Base-by-base conservation (phyloP, 2,888 invertebrate genomes). In the Psylliodes chrysocephalus region DNA sequence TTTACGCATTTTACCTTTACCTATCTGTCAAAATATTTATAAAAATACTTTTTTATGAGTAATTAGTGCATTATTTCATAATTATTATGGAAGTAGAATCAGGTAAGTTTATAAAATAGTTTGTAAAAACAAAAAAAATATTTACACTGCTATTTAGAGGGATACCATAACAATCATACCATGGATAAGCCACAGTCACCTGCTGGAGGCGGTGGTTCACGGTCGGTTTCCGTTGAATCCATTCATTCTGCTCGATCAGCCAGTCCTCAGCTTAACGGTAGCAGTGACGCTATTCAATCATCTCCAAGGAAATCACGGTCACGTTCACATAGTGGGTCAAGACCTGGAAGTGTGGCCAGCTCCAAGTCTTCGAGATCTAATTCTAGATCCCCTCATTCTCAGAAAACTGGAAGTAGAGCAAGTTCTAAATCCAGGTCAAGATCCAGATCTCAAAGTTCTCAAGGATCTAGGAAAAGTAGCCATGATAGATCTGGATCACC, bases 291-390 rank as follows among this genome's bases (percentile, higher is more conserved):
- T 14, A 15, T 40, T 28, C n/a, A n/a, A 2, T 47, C 28, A 1
- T 51, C 35, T 35, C 12, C 53, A 33, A 65, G 71, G 19, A 51
- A 60, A 19, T 67, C 72, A 10, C 61, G 64, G 35, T 71, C 76
- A 61, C 63, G 74, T 4, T 73, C 71, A 25, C 56, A 51, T 69
- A 73, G 73, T 19, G 69, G 70, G 19, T 75, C 76, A 18, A 75
- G 76, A 56, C 78, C 73, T 54, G 60, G 42, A 12, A 71, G 67
- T 46, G 59, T 76, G 77, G 28, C 76, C 77, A 60, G 77, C 22
- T 42, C 51, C 3, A 59, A 47, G 12, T 59, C 44, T 7, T 79
- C 80, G 2, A 74, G 75, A 17, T 82, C 80, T 38, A 78, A 78
- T 15, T 82, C 84, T 1, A 65, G 70, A 42, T 73, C 74, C n/a